Evolutionary conservation across 2,113 vertebrate species (phyloP), one percentile per base, ranked within the genome.

Genomic region (Ictalurus punctatus): DNA sequence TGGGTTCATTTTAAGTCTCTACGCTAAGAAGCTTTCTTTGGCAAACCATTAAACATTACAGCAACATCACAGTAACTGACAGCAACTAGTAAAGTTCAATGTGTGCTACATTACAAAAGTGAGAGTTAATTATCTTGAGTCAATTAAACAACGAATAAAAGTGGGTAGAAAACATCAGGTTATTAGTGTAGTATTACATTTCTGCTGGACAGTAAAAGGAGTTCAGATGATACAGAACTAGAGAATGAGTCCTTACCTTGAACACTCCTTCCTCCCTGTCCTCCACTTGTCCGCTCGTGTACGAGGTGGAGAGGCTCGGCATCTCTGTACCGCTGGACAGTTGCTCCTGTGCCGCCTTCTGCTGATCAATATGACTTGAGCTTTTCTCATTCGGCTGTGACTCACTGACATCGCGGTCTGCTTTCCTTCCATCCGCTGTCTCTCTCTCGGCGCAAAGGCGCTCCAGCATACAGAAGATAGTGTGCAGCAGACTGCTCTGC

Each of bases 201-300:
- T 9, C 30, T 40, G 12, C 79, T 17, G 7, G n/a, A 59, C 19
- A 30, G 27, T 81, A 81, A 56, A n/a, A 30, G 27, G 54, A 58
- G 80, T 37, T 71, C 6, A 37, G 30, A 3, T 69, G 76, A 82
- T n/a, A 3, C n/a, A 54, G 79, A 23, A 83, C 21, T 34, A 25
- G 56, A 63, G 13, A 89, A 48, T 25, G 12, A 27, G 27, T 2
- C 5, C 89, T 93, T 92, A 96, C 97, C 96, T 95, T 87, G 59
- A 90, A 73, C 40, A 95, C 25, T 0, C 90, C 84, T 3, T 92
- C 92, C 85, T 93, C 91, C 0, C 90, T 92, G 0, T 48, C 84
- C 79, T 88, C 30, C 48, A 52, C 48, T 44, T 80, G 85, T 12
- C 44, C 16, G 25, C 73, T 2, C 0, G 83, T 16, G 1, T 86